Evolutionary conservation across 2,888 invertebrate species (phyloP).

Genomic region (Chelonus formosanus): DNA sequence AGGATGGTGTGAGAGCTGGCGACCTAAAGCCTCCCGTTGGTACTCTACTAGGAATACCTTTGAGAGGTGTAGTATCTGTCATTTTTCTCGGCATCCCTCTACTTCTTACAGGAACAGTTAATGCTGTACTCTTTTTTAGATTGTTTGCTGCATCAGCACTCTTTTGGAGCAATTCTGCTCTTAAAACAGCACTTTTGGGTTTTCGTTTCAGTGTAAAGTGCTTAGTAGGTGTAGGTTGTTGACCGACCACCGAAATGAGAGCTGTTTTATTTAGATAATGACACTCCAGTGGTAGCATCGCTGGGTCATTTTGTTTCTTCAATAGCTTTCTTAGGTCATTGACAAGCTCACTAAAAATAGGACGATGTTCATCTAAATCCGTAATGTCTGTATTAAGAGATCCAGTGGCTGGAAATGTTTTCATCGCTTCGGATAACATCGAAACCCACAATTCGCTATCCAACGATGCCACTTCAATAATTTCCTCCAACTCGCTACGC

Average conservation of each 20-base stretch:
- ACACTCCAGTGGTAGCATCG: constrained; percentile 93
- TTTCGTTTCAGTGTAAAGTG: constrained; percentile 94
- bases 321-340: constrained; percentile 84
- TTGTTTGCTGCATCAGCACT: constrained; percentile 89
- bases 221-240: constrained; percentile 84
- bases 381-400: constrained; percentile 89
- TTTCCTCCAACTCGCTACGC: constrained; percentile 92
- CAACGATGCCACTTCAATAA: constrained; percentile 89
- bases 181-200: constrained; percentile 90
- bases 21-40: constrained; percentile 74
- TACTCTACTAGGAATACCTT: constrained; percentile 88
- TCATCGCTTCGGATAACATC: constrained; percentile 94
- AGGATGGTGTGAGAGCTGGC: constrained; percentile 65
- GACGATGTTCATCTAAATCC: constrained; percentile 88
- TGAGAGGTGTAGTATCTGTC: constrained; percentile 96
- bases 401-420: constrained; percentile 89
- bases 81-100: constrained; percentile 87
- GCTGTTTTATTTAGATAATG: constrained; percentile 95
- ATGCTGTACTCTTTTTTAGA: constrained; percentile 86
- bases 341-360: constrained; percentile 89
- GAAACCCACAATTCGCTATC: constrained; percentile 98
- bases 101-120: constrained; percentile 79
- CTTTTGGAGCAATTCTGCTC: constrained; percentile 90
- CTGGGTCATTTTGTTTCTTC: constrained; percentile 83
- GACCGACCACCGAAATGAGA: constrained; percentile 84